These are phyloP conservation scores for Colostygia pectinataria DNA, from an alignment of 2,888 invertebrate genomes.

Conservation along the genomic window DNA sequence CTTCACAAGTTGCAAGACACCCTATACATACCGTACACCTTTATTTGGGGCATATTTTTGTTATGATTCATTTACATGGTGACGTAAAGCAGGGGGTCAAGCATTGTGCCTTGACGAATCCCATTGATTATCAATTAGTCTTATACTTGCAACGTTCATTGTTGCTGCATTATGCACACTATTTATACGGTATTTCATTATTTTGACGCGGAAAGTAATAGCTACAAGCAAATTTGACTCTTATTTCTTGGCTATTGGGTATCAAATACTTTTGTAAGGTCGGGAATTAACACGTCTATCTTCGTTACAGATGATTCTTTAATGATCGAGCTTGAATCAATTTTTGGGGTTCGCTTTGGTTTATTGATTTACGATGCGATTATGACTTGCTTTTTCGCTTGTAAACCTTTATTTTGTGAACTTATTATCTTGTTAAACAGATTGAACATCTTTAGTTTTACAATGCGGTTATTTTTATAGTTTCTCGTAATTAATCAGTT, in stretches of 20 bases:
- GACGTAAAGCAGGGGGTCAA: constrained; percentile 32
- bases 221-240: constrained; percentile 39
- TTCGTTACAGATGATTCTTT: constrained; percentile 78
- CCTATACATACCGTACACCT: constrained; percentile 37
- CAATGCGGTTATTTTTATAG: neutral
- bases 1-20: too few species aligned
- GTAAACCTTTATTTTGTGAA: constrained; percentile 44
- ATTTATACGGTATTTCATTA: constrained; percentile 74
- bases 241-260: constrained; percentile 46
- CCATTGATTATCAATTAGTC: constrained; percentile 83
- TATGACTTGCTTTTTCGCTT: constrained; percentile 72
- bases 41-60: constrained; percentile 56
- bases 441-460: constrained; percentile 19
- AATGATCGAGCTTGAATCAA: constrained; percentile 74
- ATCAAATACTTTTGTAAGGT: constrained; percentile 41
- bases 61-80: constrained; percentile 74
- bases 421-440: constrained; percentile 57
- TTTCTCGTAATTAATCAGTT: neutral
- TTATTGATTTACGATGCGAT: constrained; percentile 75
- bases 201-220: constrained; percentile 57
- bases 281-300: constrained; percentile 72
- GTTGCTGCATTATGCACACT: constrained; percentile 76
- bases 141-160: constrained; percentile 74
- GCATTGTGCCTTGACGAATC: constrained; percentile 52
- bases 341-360: constrained; percentile 69